Base-by-base conservation (phyloP, 2,888 invertebrate species). In the Keiferia lycopersicella region DNA sequence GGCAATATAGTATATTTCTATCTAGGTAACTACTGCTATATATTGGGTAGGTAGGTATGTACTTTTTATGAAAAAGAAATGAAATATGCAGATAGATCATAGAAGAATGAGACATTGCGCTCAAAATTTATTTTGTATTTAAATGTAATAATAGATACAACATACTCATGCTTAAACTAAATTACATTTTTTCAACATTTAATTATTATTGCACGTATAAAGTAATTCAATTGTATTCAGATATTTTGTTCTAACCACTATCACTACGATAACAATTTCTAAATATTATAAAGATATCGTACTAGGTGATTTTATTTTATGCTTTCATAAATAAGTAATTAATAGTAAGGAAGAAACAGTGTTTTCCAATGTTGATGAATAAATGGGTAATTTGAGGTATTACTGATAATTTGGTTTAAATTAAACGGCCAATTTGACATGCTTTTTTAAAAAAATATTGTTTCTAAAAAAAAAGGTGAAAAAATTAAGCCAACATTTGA, bases 141-240 rank as follows among this genome's bases (percentile, higher is more conserved):
- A 26, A 53, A 53, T 53, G 11, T 50, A 50, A 34, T 50, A 50
- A 34, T 8, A 50, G 16, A 11, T 53, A 56, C 34, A 56, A 56
- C 56, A 56, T 53, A 22, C 12, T 53, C 4, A 53, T 26, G 6
- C 26, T 26, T 26, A 51, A 11, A 20, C 38, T 22, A 39, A 38
- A 38, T 58, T 18, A 38, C 39, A 59, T 56, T 56, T 53, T 53
- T 26, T 53, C 34, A 56, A 56, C 30, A 56, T 56, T 16, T 26
- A 26, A 26, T 26, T 56, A 7, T 56, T 56, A 56, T 56, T 56
- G 56, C 56, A 56, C 56, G 34, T 56, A 34, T 7, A 26, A 22
- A 8, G n/a, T 56, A 56, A 12, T 22, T 53, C 7, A 8, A 22
- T 22, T 20, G 14, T 22, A 53, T 22, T 22, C 22, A 26, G 45